Evolutionary conservation across 2,797 vertebrate genomes (phyloP).

Genomic region (Pseudocheirus occidentalis): DNA sequence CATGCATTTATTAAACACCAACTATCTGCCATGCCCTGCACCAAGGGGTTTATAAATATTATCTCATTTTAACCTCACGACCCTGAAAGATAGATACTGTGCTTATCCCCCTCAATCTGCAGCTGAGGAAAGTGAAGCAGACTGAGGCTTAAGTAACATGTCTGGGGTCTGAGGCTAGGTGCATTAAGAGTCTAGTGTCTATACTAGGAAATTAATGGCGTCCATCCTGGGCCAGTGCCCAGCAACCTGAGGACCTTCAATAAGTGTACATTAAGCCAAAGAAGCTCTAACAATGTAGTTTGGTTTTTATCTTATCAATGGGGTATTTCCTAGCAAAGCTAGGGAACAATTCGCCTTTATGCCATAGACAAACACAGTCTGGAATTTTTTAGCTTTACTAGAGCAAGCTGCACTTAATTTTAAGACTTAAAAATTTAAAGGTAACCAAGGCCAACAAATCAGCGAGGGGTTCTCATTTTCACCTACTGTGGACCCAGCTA

Average conservation of each 20-base stretch:
- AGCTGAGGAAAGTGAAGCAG: neutral
- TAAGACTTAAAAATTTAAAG: constrained; percentile 17
- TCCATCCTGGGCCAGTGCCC: neutral
- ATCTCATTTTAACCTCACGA: neutral
- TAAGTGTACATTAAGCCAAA: constrained; percentile 23
- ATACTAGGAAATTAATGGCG: constrained; percentile 9
- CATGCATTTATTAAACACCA: neutral
- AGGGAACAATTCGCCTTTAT: constrained; percentile 32
- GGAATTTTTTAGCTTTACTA: constrained; percentile 24
- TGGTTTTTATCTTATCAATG: constrained; percentile 18
- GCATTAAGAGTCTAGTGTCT: neutral
- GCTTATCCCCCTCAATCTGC: neutral
- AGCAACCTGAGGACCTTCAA: neutral
- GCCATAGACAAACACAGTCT: neutral
- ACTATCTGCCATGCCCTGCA: neutral
- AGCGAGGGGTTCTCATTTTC: neutral
- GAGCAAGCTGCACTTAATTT: constrained; percentile 20
- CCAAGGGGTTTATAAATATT: neutral
- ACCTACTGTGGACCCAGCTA: neutral
- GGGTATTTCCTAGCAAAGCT: neutral
- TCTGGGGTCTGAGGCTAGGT: neutral
- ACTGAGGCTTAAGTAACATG: neutral
- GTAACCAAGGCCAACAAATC: neutral
- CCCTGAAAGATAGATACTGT: neutral
- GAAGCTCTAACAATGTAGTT: neutral